A percentile compares a stretch with the other conserved stretches of the same genome.
phyloP scores from a whole-genome alignment of 2,888 invertebrate species.

The Drosophila anomalata region DNA sequence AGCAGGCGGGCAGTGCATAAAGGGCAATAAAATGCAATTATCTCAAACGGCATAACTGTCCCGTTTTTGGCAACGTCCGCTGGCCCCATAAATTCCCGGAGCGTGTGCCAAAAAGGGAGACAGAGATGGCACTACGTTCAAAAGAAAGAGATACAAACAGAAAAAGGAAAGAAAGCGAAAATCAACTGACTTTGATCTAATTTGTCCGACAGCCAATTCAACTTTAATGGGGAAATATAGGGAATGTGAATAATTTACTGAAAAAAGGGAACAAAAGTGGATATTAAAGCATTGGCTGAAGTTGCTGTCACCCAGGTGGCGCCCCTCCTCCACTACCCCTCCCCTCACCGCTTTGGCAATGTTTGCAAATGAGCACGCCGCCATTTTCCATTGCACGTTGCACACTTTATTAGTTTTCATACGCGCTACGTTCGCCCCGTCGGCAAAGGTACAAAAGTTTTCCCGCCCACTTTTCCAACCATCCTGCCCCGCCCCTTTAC shows the following conservation, averaged over 20 bases:
- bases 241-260: slow-evolving; percentile 12
- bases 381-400: slow-evolving; percentile 58
- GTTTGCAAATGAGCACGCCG: slow-evolving; percentile 71
- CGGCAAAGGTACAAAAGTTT: slow-evolving; percentile 62
- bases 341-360: slow-evolving; percentile 43
- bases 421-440: slow-evolving; percentile 51
- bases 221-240: not conserved
- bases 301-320: slow-evolving; percentile 17
- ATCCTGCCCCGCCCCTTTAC: not conserved
- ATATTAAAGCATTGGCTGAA: slow-evolving; percentile 52
- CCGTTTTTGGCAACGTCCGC: slow-evolving; percentile 72
- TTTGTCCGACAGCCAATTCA: slow-evolving; percentile 39
- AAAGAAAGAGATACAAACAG: slow-evolving; percentile 6
- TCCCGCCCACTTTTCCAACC: slow-evolving; percentile 14
- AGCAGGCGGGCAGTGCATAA: slow-evolving; percentile 60
- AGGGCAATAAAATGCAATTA: slow-evolving; percentile 78
- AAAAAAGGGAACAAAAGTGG: too few species aligned
- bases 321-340: not conserved
- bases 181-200: slow-evolving; percentile 59
- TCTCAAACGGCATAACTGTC: slow-evolving; percentile 77
- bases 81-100: slow-evolving; percentile 64
- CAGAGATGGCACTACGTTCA: not conserved
- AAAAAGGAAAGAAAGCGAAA: slow-evolving; percentile 17
- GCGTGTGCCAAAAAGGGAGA: slow-evolving; percentile 56
- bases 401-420: slow-evolving; percentile 77